Evolutionary conservation across 30 jellyfish, hydroid and myxozoan genomes (phyloP).

Genomic region (Clytia hemisphaerica): DNA sequence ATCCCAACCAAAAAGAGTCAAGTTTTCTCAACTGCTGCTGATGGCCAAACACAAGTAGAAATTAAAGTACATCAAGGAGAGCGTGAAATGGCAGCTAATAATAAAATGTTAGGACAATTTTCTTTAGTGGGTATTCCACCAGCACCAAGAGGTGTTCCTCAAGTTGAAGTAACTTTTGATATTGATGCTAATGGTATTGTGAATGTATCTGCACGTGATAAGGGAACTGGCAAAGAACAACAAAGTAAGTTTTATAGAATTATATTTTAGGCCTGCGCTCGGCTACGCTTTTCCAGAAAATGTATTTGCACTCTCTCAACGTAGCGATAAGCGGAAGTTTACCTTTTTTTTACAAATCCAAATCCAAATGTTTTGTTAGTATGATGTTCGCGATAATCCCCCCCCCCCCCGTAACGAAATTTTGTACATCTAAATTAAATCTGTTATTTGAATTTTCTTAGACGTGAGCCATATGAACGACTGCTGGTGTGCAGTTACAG

Average conservation of each 20-base stretch:
- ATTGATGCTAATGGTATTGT: slow-evolving; percentile 80
- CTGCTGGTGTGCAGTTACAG: too few species aligned
- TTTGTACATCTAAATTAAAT: not conserved
- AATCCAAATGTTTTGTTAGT: too few species aligned
- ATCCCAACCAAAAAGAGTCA: slow-evolving; percentile 88
- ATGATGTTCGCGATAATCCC: too few species aligned
- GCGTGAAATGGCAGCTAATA: slow-evolving; percentile 77
- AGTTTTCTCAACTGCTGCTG: slow-evolving; percentile 95
- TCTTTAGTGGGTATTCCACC: slow-evolving; percentile 78
- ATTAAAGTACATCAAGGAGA: slow-evolving; percentile 92
- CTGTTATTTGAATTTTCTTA: not conserved
- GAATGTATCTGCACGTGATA: slow-evolving; percentile 69
- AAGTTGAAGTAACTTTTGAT: slow-evolving; percentile 72
- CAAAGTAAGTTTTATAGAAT: slow-evolving; percentile 32
- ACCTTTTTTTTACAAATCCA: too few species aligned
- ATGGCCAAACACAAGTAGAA: slow-evolving; percentile 80
- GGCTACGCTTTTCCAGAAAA: too few species aligned
- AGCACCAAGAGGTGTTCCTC: slow-evolving; percentile 91
- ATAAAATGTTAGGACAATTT: slow-evolving; percentile 80
- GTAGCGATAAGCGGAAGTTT: too few species aligned
- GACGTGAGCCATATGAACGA: too few species aligned
- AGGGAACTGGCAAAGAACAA: slow-evolving; percentile 84
- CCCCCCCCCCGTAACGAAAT: too few species aligned
- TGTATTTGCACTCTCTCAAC: too few species aligned
- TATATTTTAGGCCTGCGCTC: too few species aligned